Base-by-base conservation (phyloP, 2,888 invertebrate species). In the Argyresthia albistria region DNA sequence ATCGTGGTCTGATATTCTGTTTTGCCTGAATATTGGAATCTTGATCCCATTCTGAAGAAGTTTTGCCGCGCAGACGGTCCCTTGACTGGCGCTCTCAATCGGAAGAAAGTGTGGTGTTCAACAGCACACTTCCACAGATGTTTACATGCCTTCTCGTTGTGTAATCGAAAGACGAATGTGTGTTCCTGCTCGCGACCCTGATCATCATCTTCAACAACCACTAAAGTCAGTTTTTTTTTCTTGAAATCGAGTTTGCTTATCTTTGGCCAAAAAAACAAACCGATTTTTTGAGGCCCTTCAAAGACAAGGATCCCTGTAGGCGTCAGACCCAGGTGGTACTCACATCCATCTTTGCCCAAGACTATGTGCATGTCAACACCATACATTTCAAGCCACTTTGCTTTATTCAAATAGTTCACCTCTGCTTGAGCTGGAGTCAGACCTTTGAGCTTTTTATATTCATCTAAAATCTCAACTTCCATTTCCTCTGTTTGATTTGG, bases 91-190 rank as follows among this genome's bases (percentile, higher is more conserved):
- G 95, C 95, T 59, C 96, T 92, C 53, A 99, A 89, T 58, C 99
- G 92, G 91, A 99, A 99, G 89, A 99, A 99, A 1, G 98, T 96
- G 88, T 99, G 99, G 87, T 99, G 98, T 80, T 99, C 99, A 0
- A 99, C 96, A 35, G 99, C 99, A 89, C 99, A 99, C 82, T 99
- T 99, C 99, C 99, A 99, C 59, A 99, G 88, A 84, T 99, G 99
- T 79, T 99, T 99, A 76, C 98, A 98, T 1, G 99, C 98, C 77
- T 98, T 98, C 75, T 98, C 97, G 74, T 98, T 99, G 62, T 95
- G 94, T 61, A 99, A 87, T 54, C 96, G 91, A 80, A 99, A 99
- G 4, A 99, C 98, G 79, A 99, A 99, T 0, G 98, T 98, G 80
- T 99, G 99, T 73, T 99, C 98, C 72, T 99, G 98, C 78, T 98